Percentiles rank a stretch among this genome's conserved stretches.
Conservation (phyloP, 2,797 vertebrate genomes). For the Neosalanx taihuensis region DNA sequence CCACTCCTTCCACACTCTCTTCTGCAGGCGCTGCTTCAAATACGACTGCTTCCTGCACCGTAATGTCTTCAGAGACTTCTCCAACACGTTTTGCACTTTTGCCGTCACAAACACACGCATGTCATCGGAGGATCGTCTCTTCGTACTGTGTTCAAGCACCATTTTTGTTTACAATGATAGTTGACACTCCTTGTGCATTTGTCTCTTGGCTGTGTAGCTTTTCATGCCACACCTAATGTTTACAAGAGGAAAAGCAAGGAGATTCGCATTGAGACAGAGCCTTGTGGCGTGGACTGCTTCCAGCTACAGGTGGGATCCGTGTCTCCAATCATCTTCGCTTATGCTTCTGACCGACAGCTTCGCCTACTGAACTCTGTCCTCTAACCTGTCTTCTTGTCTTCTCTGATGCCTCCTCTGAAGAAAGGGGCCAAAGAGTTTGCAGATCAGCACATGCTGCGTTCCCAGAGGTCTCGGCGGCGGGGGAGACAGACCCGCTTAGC, state of each 20-base stretch:
- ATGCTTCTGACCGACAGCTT: background rate
- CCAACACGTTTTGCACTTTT: background rate
- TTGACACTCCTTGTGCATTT: conserved; percentile 1
- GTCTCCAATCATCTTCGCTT: background rate
- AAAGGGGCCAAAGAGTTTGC: conserved; percentile 98
- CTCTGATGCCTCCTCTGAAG: conserved; percentile 60
- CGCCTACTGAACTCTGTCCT: background rate
- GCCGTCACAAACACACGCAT: background rate
- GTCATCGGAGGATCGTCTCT: background rate
- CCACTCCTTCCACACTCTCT: conserved; percentile 98
- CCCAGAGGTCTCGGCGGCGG: conserved; percentile 83
- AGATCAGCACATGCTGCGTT: conserved; percentile 85
- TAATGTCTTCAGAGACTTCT: conserved; percentile 53
- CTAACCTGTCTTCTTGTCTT: background rate
- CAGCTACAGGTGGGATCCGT: conserved; percentile 81
- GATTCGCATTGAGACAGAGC: conserved; percentile 91
- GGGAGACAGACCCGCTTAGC: conserved; percentile 77
- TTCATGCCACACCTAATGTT: conserved; percentile 93
- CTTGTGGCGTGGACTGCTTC: conserved; percentile 92
- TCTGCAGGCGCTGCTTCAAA: conserved; percentile 98
- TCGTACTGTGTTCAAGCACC: background rate
- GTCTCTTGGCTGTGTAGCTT: conserved; percentile 74
- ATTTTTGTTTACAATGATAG: no score
- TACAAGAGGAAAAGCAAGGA: conserved; percentile 97
- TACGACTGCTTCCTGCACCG: conserved; percentile 97